phyloP scores from a whole-genome alignment of 2,797 vertebrate species.

The Phrynocephalus guinanensis region DNA sequence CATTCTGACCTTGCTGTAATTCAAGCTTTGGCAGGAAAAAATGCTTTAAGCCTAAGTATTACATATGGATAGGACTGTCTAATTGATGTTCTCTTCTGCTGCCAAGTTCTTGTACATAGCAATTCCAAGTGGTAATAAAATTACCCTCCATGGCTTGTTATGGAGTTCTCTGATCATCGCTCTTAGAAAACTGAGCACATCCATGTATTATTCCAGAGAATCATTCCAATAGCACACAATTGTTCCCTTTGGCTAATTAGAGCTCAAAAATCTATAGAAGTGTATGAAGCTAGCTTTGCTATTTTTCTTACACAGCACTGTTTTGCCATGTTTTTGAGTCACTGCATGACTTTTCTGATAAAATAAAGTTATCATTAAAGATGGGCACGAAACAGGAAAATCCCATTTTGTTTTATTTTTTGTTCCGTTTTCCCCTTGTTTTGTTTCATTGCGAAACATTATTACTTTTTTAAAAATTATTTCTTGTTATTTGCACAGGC shows the following conservation, averaged over 20 bases:
- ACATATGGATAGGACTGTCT: background rate
- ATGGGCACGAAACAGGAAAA: no score
- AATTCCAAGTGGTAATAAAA: slow-evolving; percentile 27
- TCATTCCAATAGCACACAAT: background rate
- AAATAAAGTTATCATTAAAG: background rate
- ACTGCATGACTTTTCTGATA: background rate
- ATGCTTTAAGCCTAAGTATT: slow-evolving; percentile 14
- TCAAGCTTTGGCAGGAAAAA: background rate
- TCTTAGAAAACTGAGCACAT: slow-evolving; percentile 2
- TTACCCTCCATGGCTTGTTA: background rate
- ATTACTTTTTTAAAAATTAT: no score
- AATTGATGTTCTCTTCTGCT: background rate
- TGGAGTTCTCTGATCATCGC: background rate
- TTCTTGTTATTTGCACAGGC: no score
- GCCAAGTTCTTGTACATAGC: background rate
- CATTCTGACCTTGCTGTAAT: slow-evolving; percentile 24
- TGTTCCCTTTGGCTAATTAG: background rate
- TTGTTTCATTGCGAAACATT: no score
- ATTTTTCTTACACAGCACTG: background rate
- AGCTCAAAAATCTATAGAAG: background rate
- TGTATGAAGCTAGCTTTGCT: background rate
- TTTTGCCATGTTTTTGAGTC: background rate
- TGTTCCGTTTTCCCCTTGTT: no score
- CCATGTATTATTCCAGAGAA: slow-evolving; percentile 15
- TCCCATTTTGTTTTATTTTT: no score